Evolutionary conservation across 2,888 invertebrate species (phyloP), one percentile per base, ranked within the genome.

Genomic region (Rhagonycha fulva): DNA sequence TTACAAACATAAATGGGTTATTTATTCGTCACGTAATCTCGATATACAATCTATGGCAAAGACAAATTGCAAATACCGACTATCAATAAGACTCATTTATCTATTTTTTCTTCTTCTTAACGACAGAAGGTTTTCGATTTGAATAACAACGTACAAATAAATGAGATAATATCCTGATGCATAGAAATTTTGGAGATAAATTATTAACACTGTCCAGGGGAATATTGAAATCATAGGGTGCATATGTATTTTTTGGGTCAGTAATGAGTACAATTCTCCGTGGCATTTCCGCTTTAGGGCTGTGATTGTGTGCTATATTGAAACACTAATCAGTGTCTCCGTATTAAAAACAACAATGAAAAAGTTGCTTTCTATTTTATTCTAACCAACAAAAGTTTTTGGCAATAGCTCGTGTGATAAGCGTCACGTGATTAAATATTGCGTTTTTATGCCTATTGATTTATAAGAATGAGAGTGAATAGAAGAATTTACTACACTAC

Each of bases 151-250:
- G 72, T 76, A 71, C 83, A 84, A 84, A 84, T 84, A 85, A 85
- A 85, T 85, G 84, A 83, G 83, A 83, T 84, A 84, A 85, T 85
- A 84, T 85, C 84, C 84, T 85, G 82, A 82, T 80, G 81, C 84
- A 84, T 85, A 83, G 84, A 85, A 85, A 81, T 78, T 78, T 81
- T 79, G 82, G 82, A 82, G 81, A 84, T 84, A 85, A 86, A 85
- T 82, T 86, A 87, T 87, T 87, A 86, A 85, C 84, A 83, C 84
- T 86, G 86, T 86, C 85, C 85, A 81, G 83, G 82, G 84, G 85
- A 86, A 86, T 85, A 85, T 85, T 84, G 85, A 84, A 86, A 86
- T 86, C 83, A 85, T 84, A 85, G 86, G 87, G 86, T 87, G 86
- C 87, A 87, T 87, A 86, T 86, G 85, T 86, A 86, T 87, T 86